Base-by-base conservation (phyloP, 1,140 invertebrate species). In the Diuraphis noxia region DNA sequence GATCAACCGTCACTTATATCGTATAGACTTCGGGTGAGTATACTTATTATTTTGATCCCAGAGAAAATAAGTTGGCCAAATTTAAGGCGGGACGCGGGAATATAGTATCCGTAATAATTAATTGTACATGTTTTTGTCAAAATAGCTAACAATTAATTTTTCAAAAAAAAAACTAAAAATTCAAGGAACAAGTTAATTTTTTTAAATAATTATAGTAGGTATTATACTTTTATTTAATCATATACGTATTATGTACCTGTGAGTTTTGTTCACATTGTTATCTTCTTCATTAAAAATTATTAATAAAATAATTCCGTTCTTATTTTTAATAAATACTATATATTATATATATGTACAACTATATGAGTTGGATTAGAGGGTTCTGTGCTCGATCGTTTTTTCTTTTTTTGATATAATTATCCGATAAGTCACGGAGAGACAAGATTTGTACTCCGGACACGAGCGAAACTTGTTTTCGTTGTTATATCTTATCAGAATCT, bases 381-480 rank as follows among this genome's bases (percentile, higher is more conserved):
- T 72, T 72, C 30, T n/a, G 3, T 72, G 56, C 19, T 86, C 23
- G n/a, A 36, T 36, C 0, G 6, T 86, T 49, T 49, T 49, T 49
- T 49, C 23, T 7, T 49, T 49, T 63, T 86, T 86, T 86, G 84
- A 52, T 86, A 86, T 49, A 10, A 86, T 52, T 52, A 23, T 86
- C 34, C 21, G 84, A 86, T 86, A 86, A 86, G 46, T 86, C 85
- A 86, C 85, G 23, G 13, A 86, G 34, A 86, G n/a, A n/a, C 85
- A 30, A 63, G 56, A 72, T 30, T 72, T 36, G 82, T 43, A 46
- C 46, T 84, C 82, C n/a, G 85, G 17, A 86, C 34, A 86, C 85
- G 85, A 52, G 13, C n/a, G 5, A 86, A 86, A 52, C 43, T 86
- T 49, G 85, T 36, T 86, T 86, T 41, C 30, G 25, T 86, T 52